phyloP scores from a whole-genome alignment of 2,888 invertebrate genomes.

The Meteorus colon region DNA sequence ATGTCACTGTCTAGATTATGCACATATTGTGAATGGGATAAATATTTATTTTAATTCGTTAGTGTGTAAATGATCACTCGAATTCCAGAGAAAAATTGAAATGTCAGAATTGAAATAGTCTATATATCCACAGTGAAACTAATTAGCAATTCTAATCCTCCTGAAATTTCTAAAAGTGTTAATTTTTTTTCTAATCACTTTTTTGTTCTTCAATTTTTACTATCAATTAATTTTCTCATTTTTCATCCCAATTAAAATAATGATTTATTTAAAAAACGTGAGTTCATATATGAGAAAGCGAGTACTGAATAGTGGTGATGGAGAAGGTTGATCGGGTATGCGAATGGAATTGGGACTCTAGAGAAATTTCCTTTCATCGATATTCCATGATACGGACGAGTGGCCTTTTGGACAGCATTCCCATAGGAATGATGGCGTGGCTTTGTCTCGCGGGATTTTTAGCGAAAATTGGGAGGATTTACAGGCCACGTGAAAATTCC shows the following conservation, averaged over 20 bases:
- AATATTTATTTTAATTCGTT: no score
- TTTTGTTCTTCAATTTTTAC: not conserved
- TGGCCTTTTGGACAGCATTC: constrained; percentile 29
- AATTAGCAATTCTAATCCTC: constrained; percentile 7
- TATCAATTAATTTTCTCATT: not conserved
- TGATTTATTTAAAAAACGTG: not conserved
- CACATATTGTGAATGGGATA: no score
- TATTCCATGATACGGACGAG: constrained; percentile 39
- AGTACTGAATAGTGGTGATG: not conserved
- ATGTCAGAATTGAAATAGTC: not conserved
- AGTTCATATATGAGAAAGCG: not conserved
- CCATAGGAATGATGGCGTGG: not conserved
- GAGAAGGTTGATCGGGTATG: not conserved
- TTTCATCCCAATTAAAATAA: not conserved
- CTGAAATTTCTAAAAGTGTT: not conserved
- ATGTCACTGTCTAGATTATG: no score
- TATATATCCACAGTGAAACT: not conserved
- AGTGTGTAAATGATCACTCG: no score
- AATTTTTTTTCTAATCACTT: not conserved
- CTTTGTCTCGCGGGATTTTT: constrained; percentile 28
- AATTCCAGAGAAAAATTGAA: no score
- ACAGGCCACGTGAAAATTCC: constrained; percentile 13
- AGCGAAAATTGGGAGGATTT: constrained; percentile 39
- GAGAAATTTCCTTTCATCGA: constrained; percentile 43
- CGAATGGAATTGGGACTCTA: constrained; percentile 5